Base-by-base conservation (phyloP, 2,888 invertebrate species). In the Melanotus villosus region DNA sequence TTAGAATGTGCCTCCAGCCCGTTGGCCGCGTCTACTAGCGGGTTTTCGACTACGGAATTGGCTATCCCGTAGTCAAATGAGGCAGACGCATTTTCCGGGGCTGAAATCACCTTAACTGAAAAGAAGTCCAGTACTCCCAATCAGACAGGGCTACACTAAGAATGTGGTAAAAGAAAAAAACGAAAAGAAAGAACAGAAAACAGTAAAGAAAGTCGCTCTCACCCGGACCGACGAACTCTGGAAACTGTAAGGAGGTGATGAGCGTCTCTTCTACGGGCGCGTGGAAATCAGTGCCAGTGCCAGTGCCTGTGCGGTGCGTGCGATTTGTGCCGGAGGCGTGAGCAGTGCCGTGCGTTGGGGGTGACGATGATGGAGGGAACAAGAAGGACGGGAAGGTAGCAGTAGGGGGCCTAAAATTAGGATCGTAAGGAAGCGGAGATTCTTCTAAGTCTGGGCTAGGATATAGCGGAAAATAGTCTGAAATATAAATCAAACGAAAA, bases 91-190 rank as follows among this genome's bases (percentile, higher is more conserved):
- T 88, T 87, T 83, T 88, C 87, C 78, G 87, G 85, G 81, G 88
- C 87, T 81, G 89, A 88, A 84, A 89, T 87, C 85, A 88, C 87
- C 86, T 88, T 88, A 85, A 88, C 88, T 88, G 87, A 84, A 88
- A 88, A 86, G 83, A 83, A 82, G 80, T 79, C 79, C 78, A 77
- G 73, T 75, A 75, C 73, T 71, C 73, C 75, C 71, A 72, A 73
- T 71, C 71, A 72, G 73, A 72, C 66, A 73, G 41, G 73, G 70
- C 77, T 76, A 76, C 72, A 75, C 74, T 77, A 72, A 74, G 64
- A 68, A 59, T 63, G 62, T 65, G 54, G 30, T 66, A 66, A 69
- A 68, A 57, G 21, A 63, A 65, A 68, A 36, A 63, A 71, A 56
- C 32, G 26, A 57, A 66, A 43, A 12, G 43, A 67, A 70, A 70